Conservation (phyloP, 23 tunicate genomes). For the Diplosoma virens region DNA sequence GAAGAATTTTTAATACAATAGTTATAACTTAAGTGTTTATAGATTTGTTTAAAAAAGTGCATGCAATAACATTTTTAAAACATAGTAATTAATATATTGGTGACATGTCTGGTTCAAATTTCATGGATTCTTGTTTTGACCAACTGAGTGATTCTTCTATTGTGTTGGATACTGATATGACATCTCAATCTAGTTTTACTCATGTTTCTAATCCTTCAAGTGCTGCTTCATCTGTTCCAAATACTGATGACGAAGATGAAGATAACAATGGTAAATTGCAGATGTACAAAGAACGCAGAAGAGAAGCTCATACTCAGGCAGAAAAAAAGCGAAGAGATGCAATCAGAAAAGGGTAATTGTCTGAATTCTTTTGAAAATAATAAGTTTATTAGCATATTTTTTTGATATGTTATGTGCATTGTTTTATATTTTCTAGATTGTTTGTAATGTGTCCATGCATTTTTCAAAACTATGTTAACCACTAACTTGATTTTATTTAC, state of each 20-base stretch:
- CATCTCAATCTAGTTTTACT: constrained; percentile 1
- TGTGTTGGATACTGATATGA: constrained; percentile 41
- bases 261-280: constrained; percentile 44
- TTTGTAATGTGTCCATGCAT: too few relatives aligned
- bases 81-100: neutral
- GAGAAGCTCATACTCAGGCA: constrained; percentile 98
- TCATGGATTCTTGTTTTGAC: constrained; percentile 33
- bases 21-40: too few relatives aligned
- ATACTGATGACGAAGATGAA: constrained; percentile 97
- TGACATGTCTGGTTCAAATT: constrained; percentile 29
- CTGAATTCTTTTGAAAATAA: too few relatives aligned
- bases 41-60: too few relatives aligned
- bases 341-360: constrained; percentile 69
- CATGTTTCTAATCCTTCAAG: constrained; percentile 83
- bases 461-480: too few relatives aligned
- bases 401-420: too few relatives aligned
- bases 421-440: too few relatives aligned
- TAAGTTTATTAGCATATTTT: too few relatives aligned
- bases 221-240: constrained; percentile 96
- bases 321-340: constrained; percentile 94
- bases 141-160: constrained; percentile 41
- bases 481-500: too few relatives aligned
- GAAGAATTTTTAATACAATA: too few relatives aligned
- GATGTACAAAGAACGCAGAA: constrained; percentile 64
- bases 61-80: neutral